Evolutionary conservation across 2,113 vertebrate genomes (phyloP), one percentile per base, ranked within the genome.

Genomic region (Aramus guarauna): DNA sequence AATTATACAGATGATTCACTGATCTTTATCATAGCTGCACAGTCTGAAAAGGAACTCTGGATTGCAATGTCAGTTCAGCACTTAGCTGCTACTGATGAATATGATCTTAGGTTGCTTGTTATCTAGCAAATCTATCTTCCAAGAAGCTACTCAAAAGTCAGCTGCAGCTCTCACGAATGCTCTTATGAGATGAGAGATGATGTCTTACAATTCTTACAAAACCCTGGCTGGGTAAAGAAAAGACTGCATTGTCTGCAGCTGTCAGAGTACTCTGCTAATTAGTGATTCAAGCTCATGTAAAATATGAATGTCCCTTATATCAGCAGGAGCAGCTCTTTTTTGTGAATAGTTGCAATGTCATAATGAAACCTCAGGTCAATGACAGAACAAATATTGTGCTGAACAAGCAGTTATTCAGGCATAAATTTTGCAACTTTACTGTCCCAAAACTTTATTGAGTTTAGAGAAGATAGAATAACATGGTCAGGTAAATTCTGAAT

Each of bases 1-100:
- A 91, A 59, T 95, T 91, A 91, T 7, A 75, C 18, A 76, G 48
- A 95, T 76, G 83, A 97, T 78, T 91, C 64, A 80, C 56, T 89
- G 83, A 78, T 94, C 76, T 84, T 96, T 89, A 91, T 84, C 94
- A 75, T 2, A 89, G 56, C 26, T 2, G 10, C 47, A 63, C 1
- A 78, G n/a, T 55, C 56, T 87, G 68, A 77, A 89, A 63, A 91
- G 21, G 64, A 91, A 75, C 43, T 89, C 37, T 19, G 41, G 55
- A 71, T 5, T 50, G n/a, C 56, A 56, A 39, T 5, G 37, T 47
- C 47, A 91, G 36, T 84, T 91, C 82, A 91, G 52, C n/a, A 75
- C 60, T 78, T 77, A 72, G 52, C 68, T 87, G 60, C 60, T 89
- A 55, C 60, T 78, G 39, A 84, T 0, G 0, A 91, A 74, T 47